Evolutionary conservation across 2,113 vertebrate species (phyloP).

Genomic region (Tautogolabrus adspersus): DNA sequence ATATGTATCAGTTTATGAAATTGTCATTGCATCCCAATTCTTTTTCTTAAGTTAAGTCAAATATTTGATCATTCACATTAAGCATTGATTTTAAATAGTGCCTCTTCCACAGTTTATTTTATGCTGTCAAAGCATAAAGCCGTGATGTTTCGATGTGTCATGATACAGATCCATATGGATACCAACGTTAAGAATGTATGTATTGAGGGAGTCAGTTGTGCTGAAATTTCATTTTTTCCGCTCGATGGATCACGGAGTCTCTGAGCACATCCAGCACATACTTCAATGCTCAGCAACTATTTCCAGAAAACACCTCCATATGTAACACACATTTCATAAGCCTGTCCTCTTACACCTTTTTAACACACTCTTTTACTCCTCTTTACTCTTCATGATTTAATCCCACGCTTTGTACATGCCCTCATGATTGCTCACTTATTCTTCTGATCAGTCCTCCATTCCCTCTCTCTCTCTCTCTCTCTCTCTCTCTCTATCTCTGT

Average conservation of each 20-base stretch:
- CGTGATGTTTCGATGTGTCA: neutral
- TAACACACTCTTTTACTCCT: constrained; percentile 35
- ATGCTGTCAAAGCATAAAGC: neutral
- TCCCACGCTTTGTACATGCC: constrained; percentile 36
- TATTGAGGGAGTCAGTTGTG: constrained; percentile 25
- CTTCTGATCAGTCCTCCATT: constrained; percentile 48
- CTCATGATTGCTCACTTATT: constrained; percentile 47
- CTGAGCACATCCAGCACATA: constrained; percentile 18
- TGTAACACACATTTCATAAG: constrained; percentile 19
- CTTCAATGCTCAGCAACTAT: constrained; percentile 27
- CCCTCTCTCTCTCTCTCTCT: neutral
- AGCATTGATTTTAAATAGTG: neutral
- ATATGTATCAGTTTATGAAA: too few species aligned
- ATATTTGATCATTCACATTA: too few species aligned
- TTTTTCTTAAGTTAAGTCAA: too few species aligned
- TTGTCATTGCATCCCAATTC: too few species aligned
- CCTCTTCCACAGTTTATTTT: neutral
- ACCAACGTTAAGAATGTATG: constrained; percentile 14
- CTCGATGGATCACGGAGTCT: constrained; percentile 20
- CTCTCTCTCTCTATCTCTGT: constrained; percentile 24
- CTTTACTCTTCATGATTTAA: constrained; percentile 44
- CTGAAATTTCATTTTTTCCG: constrained; percentile 26
- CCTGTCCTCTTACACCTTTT: constrained; percentile 17
- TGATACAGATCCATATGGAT: neutral
- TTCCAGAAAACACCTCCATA: constrained; percentile 25